Base-by-base conservation (phyloP, 2,888 invertebrate species). In the Pimpla rufipes region DNA sequence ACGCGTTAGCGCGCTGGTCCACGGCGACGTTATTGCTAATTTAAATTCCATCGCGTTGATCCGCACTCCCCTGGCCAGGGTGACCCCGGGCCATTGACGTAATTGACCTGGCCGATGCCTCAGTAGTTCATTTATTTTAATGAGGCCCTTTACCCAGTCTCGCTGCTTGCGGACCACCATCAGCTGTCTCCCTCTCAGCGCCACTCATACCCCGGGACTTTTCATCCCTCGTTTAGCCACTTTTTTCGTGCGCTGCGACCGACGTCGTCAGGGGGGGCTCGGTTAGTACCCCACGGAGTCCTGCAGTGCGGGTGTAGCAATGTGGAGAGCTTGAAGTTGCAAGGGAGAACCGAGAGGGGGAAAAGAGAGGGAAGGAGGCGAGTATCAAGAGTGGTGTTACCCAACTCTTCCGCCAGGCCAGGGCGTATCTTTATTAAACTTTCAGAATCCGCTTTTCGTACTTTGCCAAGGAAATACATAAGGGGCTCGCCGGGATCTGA, bases 91-190 rank as follows among this genome's bases (percentile, higher is more conserved):
- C 74, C 50, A 73, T 75, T 83, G 74, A 79, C 86, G 81, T 90
- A 89, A 90, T 90, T 90, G 85, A 85, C 85, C 86, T 73, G 45
- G 83, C 84, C 85, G 85, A 88, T 86, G 86, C 79, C 84, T 84
- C 85, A 76, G 86, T 87, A 88, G 84, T 87, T 82, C 86, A 90
- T 88, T 89, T 89, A 89, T 90, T 88, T 88, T 89, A 89, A 90
- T 90, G 85, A 86, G 87, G 67, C 79, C 83, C 76, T 82, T 81
- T 78, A 79, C 73, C 81, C 81, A 78, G 82, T 68, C 78, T 67
- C 71, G 74, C 77, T 64, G 68, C 18, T 77, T 64, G 68, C 18
- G 67, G 75, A 79, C 68, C 55, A 42, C 52, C 80, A 67, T 73
- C 78, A 37, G 62, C 50, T 16, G 13, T 29, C 55, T 8, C 29